phyloP scores from a whole-genome alignment of 2,113 vertebrate genomes.

The Phodopus roborovskii region DNA sequence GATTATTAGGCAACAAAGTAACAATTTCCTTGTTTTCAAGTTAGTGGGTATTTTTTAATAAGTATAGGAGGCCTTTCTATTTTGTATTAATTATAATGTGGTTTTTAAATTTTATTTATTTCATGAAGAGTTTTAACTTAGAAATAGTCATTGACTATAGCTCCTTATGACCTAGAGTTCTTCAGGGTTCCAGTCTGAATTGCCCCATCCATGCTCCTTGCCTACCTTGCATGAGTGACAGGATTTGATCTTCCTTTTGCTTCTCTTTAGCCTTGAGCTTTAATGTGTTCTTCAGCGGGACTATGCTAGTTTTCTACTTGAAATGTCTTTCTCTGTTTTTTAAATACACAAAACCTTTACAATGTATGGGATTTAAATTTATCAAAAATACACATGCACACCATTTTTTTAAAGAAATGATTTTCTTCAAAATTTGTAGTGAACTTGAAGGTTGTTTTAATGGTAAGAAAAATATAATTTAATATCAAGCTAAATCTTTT shows the following conservation, averaged over 20 bases:
- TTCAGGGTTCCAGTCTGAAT: constrained; percentile 34
- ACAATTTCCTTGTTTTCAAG: constrained; percentile 43
- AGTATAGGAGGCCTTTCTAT: neutral
- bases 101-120: constrained; percentile 7
- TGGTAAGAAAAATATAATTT: constrained; percentile 57
- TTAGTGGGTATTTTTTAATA: constrained; percentile 1
- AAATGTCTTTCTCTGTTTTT: constrained; percentile 67
- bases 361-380: constrained; percentile 59
- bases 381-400: constrained; percentile 31
- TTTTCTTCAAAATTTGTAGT: constrained; percentile 60
- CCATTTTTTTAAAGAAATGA: constrained; percentile 59
- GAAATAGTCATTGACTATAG: constrained; percentile 39
- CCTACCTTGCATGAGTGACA: constrained; percentile 14
- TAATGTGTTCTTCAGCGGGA: constrained; percentile 55
- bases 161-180: constrained; percentile 52
- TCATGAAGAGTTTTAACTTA: constrained; percentile 56
- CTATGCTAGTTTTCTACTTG: constrained; percentile 67
- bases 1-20: constrained; percentile 38
- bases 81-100: constrained; percentile 19
- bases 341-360: constrained; percentile 49
- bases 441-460: constrained; percentile 66
- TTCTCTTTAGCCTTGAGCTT: constrained; percentile 61
- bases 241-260: constrained; percentile 39
- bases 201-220: constrained; percentile 31
- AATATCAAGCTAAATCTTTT: constrained; percentile 71